Evolutionary conservation across 2,888 invertebrate genomes (phyloP).

Genomic region (Cheilosia vulpina): DNA sequence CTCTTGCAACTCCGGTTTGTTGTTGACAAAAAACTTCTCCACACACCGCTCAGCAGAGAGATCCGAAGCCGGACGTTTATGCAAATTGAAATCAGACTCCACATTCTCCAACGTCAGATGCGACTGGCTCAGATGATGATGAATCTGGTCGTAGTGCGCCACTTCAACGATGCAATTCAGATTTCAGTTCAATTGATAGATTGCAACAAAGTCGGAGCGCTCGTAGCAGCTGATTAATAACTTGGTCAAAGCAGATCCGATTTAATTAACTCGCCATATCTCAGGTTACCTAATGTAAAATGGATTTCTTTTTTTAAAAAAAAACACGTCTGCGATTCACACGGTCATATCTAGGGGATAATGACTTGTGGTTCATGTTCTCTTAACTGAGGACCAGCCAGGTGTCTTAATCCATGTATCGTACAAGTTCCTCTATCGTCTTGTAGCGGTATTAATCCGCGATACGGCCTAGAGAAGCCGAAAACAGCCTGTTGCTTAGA

Average conservation of each 20-base stretch:
- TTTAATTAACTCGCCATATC: slow-evolving; percentile 53
- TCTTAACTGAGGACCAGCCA: slow-evolving; percentile 13
- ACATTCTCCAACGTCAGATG: not conserved
- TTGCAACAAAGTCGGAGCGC: slow-evolving; percentile 29
- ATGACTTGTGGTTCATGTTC: slow-evolving; percentile 6
- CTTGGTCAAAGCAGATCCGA: not conserved
- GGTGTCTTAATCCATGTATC: not conserved
- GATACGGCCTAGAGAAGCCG: not conserved
- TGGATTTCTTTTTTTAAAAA: not conserved
- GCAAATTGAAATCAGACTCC: slow-evolving; percentile 9
- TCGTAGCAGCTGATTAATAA: slow-evolving; percentile 6
- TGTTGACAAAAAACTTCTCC: slow-evolving; percentile 41
- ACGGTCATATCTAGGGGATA: slow-evolving; percentile 19
- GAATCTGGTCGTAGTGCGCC: not conserved
- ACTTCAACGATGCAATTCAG: slow-evolving; percentile 10
- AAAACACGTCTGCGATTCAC: not conserved
- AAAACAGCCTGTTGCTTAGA: not conserved
- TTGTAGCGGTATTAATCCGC: not conserved
- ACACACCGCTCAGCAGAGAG: not conserved
- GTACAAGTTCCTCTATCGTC: slow-evolving; percentile 2
- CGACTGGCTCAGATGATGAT: not conserved
- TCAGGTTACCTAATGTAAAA: slow-evolving; percentile 6
- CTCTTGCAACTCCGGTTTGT: slow-evolving; percentile 10
- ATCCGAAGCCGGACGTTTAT: not conserved
- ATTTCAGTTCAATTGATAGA: slow-evolving; percentile 1